Base-by-base conservation (phyloP, 2,113 vertebrate species). In the Xenopus borealis region DNA sequence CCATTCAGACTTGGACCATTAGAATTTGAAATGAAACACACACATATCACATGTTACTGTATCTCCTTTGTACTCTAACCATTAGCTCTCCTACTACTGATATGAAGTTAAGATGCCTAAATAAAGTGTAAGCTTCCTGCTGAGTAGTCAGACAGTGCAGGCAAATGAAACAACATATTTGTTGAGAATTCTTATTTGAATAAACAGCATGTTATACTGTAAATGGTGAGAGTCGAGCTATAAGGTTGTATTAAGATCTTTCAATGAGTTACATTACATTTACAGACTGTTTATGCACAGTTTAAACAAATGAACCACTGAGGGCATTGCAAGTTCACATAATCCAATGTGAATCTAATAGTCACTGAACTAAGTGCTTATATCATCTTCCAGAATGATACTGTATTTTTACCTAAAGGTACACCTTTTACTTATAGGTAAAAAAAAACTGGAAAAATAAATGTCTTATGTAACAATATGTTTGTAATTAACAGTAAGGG, bases 1-100 rank as follows among this genome's bases (percentile, higher is more conserved):
- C 33, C 33, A 2, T 9, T 40, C 33, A 57, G 80, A 40, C 45
- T 77, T 47, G 82, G 73, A 74, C 78, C 80, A 84, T 87, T 88
- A 86, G 87, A 87, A 86, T 89, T 87, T 89, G 0, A 0, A 79
- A 52, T 74, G 80, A 83, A 86, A 84, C 85, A 78, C 83, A 83
- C 86, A 90, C 90, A 86, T 83, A 91, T 91, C 86, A 91, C 76
- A 19, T 71, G 61, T 80, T 87, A 91, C 88, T 91, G 88, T 81
- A 86, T 83, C 81, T 76, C 81, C 86, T 86, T 88, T 91, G 88
- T 91, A 80, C 79, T 61, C 70, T 63, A 75, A 80, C 79, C 84
- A 79, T 81, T 83, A 78, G 79, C 85, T 81, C 78, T 77, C 80
- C 85, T 78, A 86, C 85, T 72, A 61, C 81, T 77, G 84, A 83